These are phyloP conservation scores for Loris lydekkerianus DNA, from an alignment of 2,797 vertebrate species.

Conservation along the genomic window DNA sequence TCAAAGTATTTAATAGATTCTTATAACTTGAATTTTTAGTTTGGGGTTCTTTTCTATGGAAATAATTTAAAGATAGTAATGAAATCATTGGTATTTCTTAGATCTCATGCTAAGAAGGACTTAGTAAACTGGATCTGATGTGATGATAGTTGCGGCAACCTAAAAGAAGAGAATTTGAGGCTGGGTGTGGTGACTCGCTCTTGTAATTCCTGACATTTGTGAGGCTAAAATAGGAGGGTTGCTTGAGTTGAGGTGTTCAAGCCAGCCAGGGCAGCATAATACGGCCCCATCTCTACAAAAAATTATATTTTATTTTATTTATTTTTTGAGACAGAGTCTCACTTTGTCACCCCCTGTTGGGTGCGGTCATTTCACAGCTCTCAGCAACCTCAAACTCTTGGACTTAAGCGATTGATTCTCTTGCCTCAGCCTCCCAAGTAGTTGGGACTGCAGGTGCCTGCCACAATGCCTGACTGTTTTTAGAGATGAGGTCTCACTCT, in stretches of 20 bases:
- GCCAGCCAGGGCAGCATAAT: not conserved
- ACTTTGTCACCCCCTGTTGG: too few species aligned
- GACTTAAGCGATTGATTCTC: too few species aligned
- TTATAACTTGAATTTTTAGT: conserved; percentile 41
- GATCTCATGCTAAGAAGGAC: not conserved
- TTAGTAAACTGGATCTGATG: conserved; percentile 15
- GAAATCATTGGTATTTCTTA: not conserved
- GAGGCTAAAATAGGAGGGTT: not conserved
- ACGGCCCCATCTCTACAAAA: not conserved
- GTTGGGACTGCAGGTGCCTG: too few species aligned
- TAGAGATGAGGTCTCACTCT: too few species aligned
- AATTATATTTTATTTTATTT: not conserved
- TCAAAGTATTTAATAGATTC: not conserved
- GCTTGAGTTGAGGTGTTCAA: not conserved
- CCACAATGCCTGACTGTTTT: too few species aligned
- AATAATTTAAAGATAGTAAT: not conserved
- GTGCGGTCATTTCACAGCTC: too few species aligned
- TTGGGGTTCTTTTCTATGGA: not conserved
- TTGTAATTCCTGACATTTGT: not conserved
- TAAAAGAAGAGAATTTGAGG: not conserved
- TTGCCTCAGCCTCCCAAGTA: too few species aligned
- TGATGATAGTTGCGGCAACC: not conserved
- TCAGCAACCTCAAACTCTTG: too few species aligned
- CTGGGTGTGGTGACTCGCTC: not conserved
- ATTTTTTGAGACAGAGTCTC: too few species aligned